Evolutionary conservation across 2,797 vertebrate genomes (phyloP), one percentile per base, ranked within the genome.

Genomic region (Fringilla coelebs): DNA sequence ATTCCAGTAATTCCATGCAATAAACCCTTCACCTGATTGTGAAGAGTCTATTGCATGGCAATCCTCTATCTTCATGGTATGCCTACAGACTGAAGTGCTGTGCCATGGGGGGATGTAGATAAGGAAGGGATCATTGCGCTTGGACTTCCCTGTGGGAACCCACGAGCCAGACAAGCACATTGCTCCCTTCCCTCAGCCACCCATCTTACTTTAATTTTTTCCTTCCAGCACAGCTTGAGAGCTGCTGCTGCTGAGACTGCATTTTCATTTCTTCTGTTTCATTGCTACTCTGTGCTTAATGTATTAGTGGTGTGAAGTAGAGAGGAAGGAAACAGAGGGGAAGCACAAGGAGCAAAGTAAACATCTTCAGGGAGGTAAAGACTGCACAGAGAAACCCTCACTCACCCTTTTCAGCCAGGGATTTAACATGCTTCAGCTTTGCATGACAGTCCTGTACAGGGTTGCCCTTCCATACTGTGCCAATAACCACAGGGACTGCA

Each of bases 271-370:
- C 71, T 87, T 82, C 2, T 13, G 46, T 92, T 90, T 81, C 60
- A 31, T 38, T 75, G 58, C 51, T 85, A 76, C 67, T 38, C 78
- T 79, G 36, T n/a, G 29, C 4, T 4, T 87, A 90, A 74, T 0
- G 0, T 80, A 70, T 90, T 88, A 77, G 49, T 65, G 40, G 72
- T 71, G 38, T 65, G 55, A 90, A 92, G 70, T 5, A 31, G 79
- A 71, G 68, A 79, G 89, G 85, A 95, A 95, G 88, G 85, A 94
- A 91, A 71, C 13, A 41, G 72, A 80, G 25, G 41, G 61, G 24
- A 92, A 95, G 82, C 45, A 89, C 65, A 88, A 85, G 38, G 52
- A 88, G 72, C 61, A 91, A 91, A 88, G 71, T 80, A 93, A 89
- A 87, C 43, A 66, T 90, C 74, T 94, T 73, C 67, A 75, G 76